Evolutionary conservation across 2,888 invertebrate genomes (phyloP).

Genomic region (Pyrocoelia pectoralis): DNA sequence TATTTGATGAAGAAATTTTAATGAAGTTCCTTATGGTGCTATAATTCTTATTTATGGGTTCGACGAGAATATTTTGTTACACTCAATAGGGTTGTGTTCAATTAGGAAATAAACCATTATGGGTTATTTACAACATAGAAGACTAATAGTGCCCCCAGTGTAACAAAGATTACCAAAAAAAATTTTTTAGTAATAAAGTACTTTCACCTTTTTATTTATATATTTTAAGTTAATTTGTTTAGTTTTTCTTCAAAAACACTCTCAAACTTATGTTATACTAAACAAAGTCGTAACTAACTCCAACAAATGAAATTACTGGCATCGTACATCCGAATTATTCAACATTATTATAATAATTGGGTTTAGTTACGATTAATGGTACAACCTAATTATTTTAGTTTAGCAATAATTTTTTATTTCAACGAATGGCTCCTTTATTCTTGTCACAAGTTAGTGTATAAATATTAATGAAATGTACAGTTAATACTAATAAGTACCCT

Average conservation of each 20-base stretch:
- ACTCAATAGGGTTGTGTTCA: slow-evolving; percentile 20
- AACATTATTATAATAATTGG: too few species aligned
- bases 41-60: neutral
- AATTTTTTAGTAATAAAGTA: too few species aligned
- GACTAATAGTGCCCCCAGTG: slow-evolving; percentile 8
- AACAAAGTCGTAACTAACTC: too few species aligned
- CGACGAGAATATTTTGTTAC: neutral
- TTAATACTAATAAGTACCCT: neutral
- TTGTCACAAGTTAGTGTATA: neutral
- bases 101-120: neutral
- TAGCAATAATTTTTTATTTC: neutral
- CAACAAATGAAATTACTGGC: too few species aligned
- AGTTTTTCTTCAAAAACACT: too few species aligned
- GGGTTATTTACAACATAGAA: neutral
- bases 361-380: too few species aligned
- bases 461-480: slow-evolving; percentile 6
- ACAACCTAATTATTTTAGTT: neutral
- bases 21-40: slow-evolving; percentile 16
- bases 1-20: neutral
- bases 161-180: slow-evolving; percentile 5
- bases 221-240: too few species aligned
- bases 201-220: too few species aligned
- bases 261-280: too few species aligned
- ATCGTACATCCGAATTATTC: too few species aligned
- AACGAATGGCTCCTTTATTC: neutral